Evolutionary conservation across 2,888 invertebrate genomes (phyloP), one percentile per base, ranked within the genome.

Genomic region (Oscheius sp.): DNA sequence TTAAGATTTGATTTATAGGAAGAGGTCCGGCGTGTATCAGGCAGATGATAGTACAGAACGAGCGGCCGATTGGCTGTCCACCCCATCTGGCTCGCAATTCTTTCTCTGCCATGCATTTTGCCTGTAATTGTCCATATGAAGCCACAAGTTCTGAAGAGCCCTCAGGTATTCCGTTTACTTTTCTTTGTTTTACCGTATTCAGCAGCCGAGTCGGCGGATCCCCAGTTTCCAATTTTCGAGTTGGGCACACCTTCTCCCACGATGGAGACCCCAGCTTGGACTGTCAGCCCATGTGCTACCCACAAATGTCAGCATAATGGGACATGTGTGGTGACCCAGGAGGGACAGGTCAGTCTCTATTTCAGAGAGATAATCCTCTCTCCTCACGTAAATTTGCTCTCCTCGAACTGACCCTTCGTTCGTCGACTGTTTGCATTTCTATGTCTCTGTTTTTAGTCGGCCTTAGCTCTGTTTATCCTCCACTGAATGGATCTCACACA

Each of bases 271-370:
- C 61, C 68, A 0, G 69, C 69, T 27, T 79, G 72, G 70, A 76
- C 77, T 23, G 69, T 73, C 35, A 64, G 78, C 55, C 82, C 85
- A 16, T 85, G 85, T 66, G 82, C 83, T 35, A 68, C 58, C 29
- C 76, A 80, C 70, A 73, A 80, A 45, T 85, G 85, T 56, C 73
- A 76, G 25, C 83, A 85, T 75, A 85, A 85, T 64, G 85, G 85
- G 45, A 85, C 85, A 5, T 85, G 85, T 64, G 80, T 83, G 9
- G 83, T 83, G 21, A 77, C 79, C 16, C 76, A 77, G 63, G 76
- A 78, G 52, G 82, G 80, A 41, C 69, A 75, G 69, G 80, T 76
- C 58, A 56, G 61, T 49, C 3, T 49, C 49, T 35, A 35, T 35
- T 35, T 35, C 16, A 18, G 49, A 49, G 45, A 16, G 49, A 49